Evolutionary conservation across 2,113 vertebrate species (phyloP), one percentile per base, ranked within the genome.

Genomic region (Nothobranchius kuhntae): DNA sequence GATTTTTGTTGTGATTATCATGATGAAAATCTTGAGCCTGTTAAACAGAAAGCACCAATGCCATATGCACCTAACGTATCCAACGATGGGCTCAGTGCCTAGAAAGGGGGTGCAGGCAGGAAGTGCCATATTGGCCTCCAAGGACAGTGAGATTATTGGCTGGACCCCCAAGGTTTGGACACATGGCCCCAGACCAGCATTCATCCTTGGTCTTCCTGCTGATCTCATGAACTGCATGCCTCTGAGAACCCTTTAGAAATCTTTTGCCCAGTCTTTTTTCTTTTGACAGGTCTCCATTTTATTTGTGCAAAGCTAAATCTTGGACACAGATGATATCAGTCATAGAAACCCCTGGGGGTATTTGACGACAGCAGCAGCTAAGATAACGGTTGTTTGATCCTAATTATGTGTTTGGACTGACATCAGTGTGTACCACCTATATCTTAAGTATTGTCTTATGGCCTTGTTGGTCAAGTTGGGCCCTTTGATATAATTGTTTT

Each of bases 401-500:
- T 59, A 60, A 6, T 35, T 8, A 0, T 38, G 13, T 61, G n/a
- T 50, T 76, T 61, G 50, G 30, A 30, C 30, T 30, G 30, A 30
- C 30, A 30, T 30, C 30, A 30, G 30, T 30, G 4, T 30, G n/a
- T 65, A 77, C 82, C 82, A 71, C 71, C 71, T 80, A 42, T 80
- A 82, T 86, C 69, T 82, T 84, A 73, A 65, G 71, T 58, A 46
- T 64, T 45, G 85, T 74, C 70, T 47, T 68, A 72, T 58, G 47
- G 71, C 75, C 75, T 63, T 4, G 75, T 82, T 60, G 79, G 80
- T 80, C 70, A 70, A 73, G 75, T 81, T 59, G 83, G 84, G 80
- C 85, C 76, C 75, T 15, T 89, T 91, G 90, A 92, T 93, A 87
- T 92, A 89, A 92, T 93, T 91, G 90, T 73, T 21, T 21, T 21